Evolutionary conservation across 2,113 vertebrate genomes (phyloP).

Genomic region (Coptodon rendalli): DNA sequence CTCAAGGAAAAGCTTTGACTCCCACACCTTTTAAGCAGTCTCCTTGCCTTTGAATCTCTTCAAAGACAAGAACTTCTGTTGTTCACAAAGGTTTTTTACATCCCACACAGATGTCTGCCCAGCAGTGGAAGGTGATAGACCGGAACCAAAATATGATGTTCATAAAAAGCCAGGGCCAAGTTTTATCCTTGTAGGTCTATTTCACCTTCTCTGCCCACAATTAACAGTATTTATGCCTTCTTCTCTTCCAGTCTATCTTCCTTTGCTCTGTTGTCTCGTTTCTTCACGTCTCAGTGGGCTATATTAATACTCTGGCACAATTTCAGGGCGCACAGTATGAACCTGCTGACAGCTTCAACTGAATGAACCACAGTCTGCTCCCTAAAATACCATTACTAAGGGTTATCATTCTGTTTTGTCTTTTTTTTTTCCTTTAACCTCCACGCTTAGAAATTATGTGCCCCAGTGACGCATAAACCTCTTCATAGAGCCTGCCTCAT

Average conservation of each 20-base stretch:
- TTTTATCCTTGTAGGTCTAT: neutral
- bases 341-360: neutral
- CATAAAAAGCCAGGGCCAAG: neutral
- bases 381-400: neutral
- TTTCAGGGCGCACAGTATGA: slow-evolving; percentile 16
- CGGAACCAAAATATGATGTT: neutral
- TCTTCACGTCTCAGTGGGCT: neutral
- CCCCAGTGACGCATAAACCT: neutral
- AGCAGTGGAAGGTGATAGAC: neutral
- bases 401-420: neutral
- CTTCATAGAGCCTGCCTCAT: neutral
- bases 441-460: neutral
- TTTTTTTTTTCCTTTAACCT: neutral
- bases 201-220: neutral
- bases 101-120: neutral
- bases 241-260: neutral
- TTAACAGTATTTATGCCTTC: neutral
- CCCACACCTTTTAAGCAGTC: neutral
- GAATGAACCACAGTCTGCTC: neutral
- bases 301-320: slow-evolving; percentile 5
- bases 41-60: neutral
- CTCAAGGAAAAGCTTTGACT: neutral
- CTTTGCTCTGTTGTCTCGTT: neutral
- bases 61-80: neutral
- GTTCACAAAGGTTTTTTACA: neutral